phyloP scores from a whole-genome alignment of 2,797 vertebrate species.

The Eulemur mongoz region DNA sequence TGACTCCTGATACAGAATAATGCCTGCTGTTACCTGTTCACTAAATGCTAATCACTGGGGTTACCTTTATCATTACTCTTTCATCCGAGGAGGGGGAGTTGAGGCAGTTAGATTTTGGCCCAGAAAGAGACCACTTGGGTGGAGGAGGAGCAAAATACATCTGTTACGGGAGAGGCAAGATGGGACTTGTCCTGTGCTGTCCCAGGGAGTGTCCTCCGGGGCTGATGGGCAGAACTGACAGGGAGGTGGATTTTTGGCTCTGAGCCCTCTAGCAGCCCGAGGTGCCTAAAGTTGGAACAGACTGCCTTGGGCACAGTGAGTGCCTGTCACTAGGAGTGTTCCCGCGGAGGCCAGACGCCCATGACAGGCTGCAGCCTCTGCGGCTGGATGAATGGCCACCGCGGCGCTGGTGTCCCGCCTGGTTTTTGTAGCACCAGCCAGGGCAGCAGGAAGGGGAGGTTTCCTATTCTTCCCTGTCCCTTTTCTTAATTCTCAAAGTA shows the following conservation, averaged over 20 bases:
- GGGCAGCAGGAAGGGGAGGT: rapidly evolving
- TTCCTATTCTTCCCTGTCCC: too few relatives aligned
- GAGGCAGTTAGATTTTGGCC: neutral
- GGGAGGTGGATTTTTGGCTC: neutral
- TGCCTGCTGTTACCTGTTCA: rapidly evolving
- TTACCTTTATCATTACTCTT: neutral
- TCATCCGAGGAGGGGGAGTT: neutral
- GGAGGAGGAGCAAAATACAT: rapidly evolving
- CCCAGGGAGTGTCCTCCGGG: rapidly evolving
- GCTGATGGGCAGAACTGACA: neutral
- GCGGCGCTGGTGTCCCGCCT: rapidly evolving
- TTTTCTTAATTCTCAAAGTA: neutral
- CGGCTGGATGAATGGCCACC: rapidly evolving
- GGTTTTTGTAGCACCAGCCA: neutral
- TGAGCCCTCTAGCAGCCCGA: neutral
- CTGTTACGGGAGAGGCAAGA: rapidly evolving
- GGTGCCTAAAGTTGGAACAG: neutral
- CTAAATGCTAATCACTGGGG: neutral
- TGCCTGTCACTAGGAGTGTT: neutral
- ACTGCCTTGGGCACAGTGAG: rapidly evolving
- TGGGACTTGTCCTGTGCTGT: neutral
- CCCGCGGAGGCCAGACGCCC: neutral
- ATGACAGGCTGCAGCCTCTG: neutral
- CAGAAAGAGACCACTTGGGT: neutral
- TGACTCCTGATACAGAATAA: neutral